Evolutionary conservation across 35 echinoderm and acorn worm species (phyloP).

Genomic region (Lytechinus variegatus): DNA sequence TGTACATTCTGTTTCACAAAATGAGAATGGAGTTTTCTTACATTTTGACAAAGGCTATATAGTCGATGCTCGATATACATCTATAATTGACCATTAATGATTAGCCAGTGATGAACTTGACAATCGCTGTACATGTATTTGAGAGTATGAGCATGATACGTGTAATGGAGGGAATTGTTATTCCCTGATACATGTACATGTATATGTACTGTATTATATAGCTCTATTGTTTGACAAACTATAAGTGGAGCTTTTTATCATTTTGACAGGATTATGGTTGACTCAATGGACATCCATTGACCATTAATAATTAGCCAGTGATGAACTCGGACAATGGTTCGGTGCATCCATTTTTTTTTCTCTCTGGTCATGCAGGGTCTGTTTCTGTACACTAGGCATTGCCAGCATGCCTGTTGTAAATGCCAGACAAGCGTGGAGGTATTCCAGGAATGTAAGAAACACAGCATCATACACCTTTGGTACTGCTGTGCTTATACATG

Average conservation of each 20-base stretch:
- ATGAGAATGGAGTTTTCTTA: not conserved
- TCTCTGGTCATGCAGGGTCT: not conserved
- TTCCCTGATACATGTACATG: no score
- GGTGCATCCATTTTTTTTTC: not conserved
- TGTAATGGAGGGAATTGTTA: no score
- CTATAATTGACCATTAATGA: not conserved
- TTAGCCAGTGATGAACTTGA: not conserved
- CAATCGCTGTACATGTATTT: no score
- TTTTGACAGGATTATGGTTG: no score
- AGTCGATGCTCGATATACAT: not conserved
- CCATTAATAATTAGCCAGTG: not conserved
- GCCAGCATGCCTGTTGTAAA: conserved; percentile 48
- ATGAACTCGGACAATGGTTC: not conserved
- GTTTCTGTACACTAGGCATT: not conserved
- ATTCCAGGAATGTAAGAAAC: conserved; percentile 27
- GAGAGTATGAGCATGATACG: no score
- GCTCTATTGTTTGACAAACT: no score
- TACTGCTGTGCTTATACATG: not conserved
- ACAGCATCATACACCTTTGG: conserved; percentile 38
- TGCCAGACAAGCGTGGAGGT: conserved; percentile 53
- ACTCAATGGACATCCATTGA: not conserved
- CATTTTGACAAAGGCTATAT: not conserved
- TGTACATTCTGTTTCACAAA: not conserved
- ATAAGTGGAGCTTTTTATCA: no score
- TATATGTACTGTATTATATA: no score